phyloP scores from a whole-genome alignment of 2,888 invertebrate species.

The Drosophila siamana region DNA sequence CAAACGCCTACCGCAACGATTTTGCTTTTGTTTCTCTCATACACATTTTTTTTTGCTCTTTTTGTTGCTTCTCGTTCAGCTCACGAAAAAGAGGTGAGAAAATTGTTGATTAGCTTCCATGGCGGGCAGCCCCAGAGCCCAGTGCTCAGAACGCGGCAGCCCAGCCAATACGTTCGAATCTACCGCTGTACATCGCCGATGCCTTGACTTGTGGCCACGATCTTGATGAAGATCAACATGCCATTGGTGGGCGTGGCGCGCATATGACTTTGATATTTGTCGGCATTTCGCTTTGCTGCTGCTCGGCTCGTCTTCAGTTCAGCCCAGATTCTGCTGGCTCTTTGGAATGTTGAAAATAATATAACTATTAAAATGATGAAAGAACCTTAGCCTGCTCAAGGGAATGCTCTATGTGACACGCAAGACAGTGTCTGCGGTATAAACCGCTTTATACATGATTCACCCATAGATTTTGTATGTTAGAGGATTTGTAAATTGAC shows the following conservation, averaged over 20 bases:
- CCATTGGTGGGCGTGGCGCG: slow-evolving; percentile 73
- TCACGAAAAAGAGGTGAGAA: slow-evolving; percentile 85
- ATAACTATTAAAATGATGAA: slow-evolving; percentile 78
- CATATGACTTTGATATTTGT: slow-evolving; percentile 82
- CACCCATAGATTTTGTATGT: not conserved
- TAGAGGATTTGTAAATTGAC: no score
- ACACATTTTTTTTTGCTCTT: slow-evolving; percentile 20
- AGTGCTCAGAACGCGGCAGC: slow-evolving; percentile 28
- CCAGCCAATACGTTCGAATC: not conserved
- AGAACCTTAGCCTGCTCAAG: slow-evolving; percentile 6
- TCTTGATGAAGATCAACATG: slow-evolving; percentile 83
- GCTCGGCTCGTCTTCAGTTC: slow-evolving; percentile 12
- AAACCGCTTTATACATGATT: not conserved
- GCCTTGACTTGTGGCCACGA: slow-evolving; percentile 39
- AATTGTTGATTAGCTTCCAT: slow-evolving; percentile 85
- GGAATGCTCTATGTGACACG: slow-evolving; percentile 38
- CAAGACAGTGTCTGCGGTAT: not conserved
- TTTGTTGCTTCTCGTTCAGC: slow-evolving; percentile 47
- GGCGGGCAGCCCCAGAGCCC: slow-evolving; percentile 70
- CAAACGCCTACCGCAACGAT: slow-evolving; percentile 82
- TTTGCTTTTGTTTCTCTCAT: slow-evolving; percentile 10
- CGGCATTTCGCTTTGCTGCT: slow-evolving; percentile 70
- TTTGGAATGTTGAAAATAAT: slow-evolving; percentile 73
- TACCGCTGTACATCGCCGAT: not conserved
- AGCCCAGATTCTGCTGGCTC: slow-evolving; percentile 14